Evolutionary conservation across 2,888 invertebrate genomes (phyloP).

Genomic region (Agrenia bidenticulata): DNA sequence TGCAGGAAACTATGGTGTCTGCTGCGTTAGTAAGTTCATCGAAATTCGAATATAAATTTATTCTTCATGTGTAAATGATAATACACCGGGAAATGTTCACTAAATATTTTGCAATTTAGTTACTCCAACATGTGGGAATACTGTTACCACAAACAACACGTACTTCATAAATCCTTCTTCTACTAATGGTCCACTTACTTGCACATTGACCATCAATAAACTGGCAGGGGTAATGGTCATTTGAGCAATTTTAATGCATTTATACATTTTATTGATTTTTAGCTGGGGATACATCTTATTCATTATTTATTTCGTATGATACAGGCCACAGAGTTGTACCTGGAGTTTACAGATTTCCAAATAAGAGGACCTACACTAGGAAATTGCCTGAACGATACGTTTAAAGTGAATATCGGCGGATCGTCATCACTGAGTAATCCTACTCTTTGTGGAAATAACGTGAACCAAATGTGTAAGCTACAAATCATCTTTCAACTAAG

Average conservation of each 20-base stretch:
- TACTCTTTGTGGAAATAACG: constrained; percentile 75
- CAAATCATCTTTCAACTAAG: too few species aligned
- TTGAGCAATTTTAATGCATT: neutral
- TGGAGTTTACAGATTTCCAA: constrained; percentile 74
- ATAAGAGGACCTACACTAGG: constrained; percentile 74
- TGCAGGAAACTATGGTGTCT: constrained; percentile 73
- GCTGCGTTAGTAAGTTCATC: constrained; percentile 76
- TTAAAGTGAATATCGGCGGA: constrained; percentile 70
- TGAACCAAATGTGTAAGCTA: constrained; percentile 70
- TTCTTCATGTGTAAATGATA: neutral
- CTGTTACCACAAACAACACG: constrained; percentile 73
- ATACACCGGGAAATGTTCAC: neutral
- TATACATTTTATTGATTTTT: constrained; percentile 3
- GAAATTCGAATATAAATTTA: neutral
- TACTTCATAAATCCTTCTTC: constrained; percentile 77
- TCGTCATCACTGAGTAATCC: constrained; percentile 62
- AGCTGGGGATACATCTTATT: neutral
- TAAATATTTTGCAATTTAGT: constrained; percentile 59
- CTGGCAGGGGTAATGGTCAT: constrained; percentile 60
- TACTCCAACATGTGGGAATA: constrained; percentile 69
- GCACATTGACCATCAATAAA: constrained; percentile 70
- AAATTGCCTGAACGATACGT: constrained; percentile 68
- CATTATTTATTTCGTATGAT: constrained; percentile 49
- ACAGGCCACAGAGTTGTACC: constrained; percentile 64
- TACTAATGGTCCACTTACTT: constrained; percentile 67